These are phyloP conservation scores for Orthosia cruda DNA, from an alignment of 2,888 invertebrate genomes.

Conservation along the genomic window DNA sequence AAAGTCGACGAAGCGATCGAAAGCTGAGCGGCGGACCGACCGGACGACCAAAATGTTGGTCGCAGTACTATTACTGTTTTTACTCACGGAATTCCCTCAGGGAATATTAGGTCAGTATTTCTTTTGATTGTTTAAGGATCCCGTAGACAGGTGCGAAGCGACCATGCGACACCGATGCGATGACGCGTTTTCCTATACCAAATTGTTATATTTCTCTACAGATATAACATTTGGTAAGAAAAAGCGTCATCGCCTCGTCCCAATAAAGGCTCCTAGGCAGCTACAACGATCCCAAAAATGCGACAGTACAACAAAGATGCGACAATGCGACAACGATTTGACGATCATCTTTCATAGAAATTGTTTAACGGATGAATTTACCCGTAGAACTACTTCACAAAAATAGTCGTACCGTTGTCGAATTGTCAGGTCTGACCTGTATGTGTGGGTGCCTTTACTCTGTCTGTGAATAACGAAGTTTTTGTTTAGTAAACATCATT, in stretches of 20 bases:
- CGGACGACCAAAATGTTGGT: slow-evolving; percentile 97
- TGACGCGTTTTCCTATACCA: neutral
- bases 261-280: neutral
- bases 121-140: neutral
- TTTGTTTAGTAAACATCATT: slow-evolving; percentile 21
- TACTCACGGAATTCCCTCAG: slow-evolving; percentile 97
- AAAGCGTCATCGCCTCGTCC: neutral
- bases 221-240: neutral
- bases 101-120: slow-evolving; percentile 92
- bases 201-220: neutral
- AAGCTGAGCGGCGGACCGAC: slow-evolving; percentile 91
- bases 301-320: too few relatives aligned
- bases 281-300: too few relatives aligned
- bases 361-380: too few relatives aligned
- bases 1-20: slow-evolving; percentile 86
- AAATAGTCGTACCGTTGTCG: too few relatives aligned
- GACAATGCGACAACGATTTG: too few relatives aligned
- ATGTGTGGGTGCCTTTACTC: neutral
- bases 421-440: too few relatives aligned
- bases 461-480: slow-evolving; percentile 2
- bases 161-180: neutral
- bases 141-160: neutral
- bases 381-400: too few relatives aligned
- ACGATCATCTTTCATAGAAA: too few relatives aligned
- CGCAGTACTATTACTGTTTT: slow-evolving; percentile 96